These are phyloP conservation scores for Brachionus koreanus DNA, from an alignment of 1,140 invertebrate species.

Conservation along the genomic window DNA sequence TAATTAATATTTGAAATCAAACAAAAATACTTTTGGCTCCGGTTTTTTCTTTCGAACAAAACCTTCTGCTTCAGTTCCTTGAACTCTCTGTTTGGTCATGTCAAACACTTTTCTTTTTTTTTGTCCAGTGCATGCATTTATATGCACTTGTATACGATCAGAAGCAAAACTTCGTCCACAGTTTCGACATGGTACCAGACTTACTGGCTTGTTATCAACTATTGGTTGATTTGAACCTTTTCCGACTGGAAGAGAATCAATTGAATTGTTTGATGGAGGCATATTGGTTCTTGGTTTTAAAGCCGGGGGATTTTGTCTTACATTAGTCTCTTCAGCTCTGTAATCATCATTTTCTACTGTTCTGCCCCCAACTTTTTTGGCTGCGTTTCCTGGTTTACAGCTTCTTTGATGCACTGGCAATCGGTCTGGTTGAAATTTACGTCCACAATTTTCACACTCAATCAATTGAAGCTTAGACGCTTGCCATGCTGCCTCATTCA, in stretches of 20 bases:
- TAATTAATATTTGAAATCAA: too few relatives aligned
- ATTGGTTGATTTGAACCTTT: background rate
- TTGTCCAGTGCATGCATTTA: slow-evolving; percentile 69
- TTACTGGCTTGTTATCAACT: slow-evolving; percentile 11
- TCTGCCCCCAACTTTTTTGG: background rate
- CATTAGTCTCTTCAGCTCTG: background rate
- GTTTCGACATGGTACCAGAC: slow-evolving; percentile 53
- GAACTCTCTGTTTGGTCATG: slow-evolving; percentile 72
- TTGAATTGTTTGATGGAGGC: background rate
- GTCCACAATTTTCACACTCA: slow-evolving; percentile 66
- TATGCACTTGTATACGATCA: slow-evolving; percentile 74
- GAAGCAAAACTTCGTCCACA: slow-evolving; percentile 67
- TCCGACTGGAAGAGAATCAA: slow-evolving; percentile 7
- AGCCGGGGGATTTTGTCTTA: background rate
- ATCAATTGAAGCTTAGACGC: slow-evolving; percentile 62
- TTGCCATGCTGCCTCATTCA: slow-evolving; percentile 51
- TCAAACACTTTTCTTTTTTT: slow-evolving; percentile 75
- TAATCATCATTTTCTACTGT: background rate
- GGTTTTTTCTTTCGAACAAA: slow-evolving; percentile 62
- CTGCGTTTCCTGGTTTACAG: slow-evolving; percentile 59
- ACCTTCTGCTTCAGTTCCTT: slow-evolving; percentile 79
- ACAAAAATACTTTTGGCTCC: background rate
- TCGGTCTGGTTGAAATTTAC: slow-evolving; percentile 69
- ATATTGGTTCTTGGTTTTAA: background rate
- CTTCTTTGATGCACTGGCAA: slow-evolving; percentile 66